Evolutionary conservation across 2,888 invertebrate species (phyloP), one percentile per base, ranked within the genome.

Genomic region (Ephialtes manifestator): DNA sequence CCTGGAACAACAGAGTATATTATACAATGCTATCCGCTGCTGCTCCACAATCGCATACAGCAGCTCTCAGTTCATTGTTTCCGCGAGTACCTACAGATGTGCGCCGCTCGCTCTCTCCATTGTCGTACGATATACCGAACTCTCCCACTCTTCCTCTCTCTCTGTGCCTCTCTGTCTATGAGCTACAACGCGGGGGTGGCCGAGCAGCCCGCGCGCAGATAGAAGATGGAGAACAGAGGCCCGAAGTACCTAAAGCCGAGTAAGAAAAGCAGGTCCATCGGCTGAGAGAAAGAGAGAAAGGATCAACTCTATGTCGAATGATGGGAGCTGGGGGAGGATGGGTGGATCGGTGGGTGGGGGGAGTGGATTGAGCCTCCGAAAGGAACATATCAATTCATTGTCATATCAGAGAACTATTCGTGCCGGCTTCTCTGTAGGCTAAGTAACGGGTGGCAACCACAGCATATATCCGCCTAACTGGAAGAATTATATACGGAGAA

Each of bases 21-120:
- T 93, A 93, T 92, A 93, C 92, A 93, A 93, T 93, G 92, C 92
- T 92, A 93, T 93, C 92, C 88, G 81, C 86, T 93, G 92, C 90
- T 91, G 90, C 89, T 92, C 92, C 91, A 92, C 93, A 93, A 93
- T 93, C 91, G 90, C 90, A 90, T 92, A 92, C 90, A 90, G 85
- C 86, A 89, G 90, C 91, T 92, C 92, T 91, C 91, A 89, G 91
- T 90, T 92, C 92, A 93, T 93, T 93, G 93, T 93, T 93, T 93
- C 89, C 89, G 78, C 79, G 90, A 89, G 90, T 92, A 92, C 90
- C 92, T 92, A 91, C 91, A 92, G 92, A 92, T 92, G 92, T 92
- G 90, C 91, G 89, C 91, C 90, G 89, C 90, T 89, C 85, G 85
- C 82, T 85, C 79, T 79, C 87, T 88, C 90, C 88, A 90, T 90